These are phyloP conservation scores for Pseudorasbora parva DNA, from an alignment of 2,113 vertebrate species.

Conservation along the genomic window DNA sequence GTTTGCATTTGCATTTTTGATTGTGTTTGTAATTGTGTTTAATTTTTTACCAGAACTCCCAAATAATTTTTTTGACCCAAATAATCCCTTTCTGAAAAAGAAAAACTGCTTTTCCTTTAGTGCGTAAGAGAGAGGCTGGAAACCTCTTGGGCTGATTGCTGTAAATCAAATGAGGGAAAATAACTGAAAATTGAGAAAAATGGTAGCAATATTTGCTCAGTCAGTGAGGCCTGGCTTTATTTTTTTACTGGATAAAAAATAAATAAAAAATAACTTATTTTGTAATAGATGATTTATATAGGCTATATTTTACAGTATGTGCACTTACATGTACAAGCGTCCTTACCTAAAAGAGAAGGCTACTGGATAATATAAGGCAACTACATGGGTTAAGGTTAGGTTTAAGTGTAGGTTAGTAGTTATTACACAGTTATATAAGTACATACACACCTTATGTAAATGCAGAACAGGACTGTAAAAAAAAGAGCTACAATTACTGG, in stretches of 20 bases:
- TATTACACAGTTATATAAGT: no score
- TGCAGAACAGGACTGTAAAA: no score
- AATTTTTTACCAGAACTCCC: background rate
- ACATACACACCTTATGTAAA: no score
- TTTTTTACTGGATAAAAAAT: background rate
- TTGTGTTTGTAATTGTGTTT: background rate
- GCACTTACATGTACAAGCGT: no score
- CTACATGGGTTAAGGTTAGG: no score
- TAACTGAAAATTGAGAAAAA: background rate
- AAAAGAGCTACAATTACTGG: no score
- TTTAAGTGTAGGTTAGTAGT: no score
- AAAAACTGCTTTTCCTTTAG: background rate
- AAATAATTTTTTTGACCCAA: conserved; percentile 27
- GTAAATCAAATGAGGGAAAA: background rate
- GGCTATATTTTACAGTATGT: no score
- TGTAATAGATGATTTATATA: no score
- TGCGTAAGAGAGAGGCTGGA: background rate
- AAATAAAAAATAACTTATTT: no score
- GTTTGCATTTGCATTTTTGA: conserved; percentile 10
- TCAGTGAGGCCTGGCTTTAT: background rate
- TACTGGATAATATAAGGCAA: no score
- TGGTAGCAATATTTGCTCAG: background rate
- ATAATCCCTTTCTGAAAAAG: conserved; percentile 12
- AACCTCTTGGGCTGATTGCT: conserved; percentile 7
- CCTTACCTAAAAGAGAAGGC: no score